Percentiles rank a stretch among this genome's conserved stretches.
These are phyloP conservation scores for Stenichneumon culpator DNA, from an alignment of 2,888 invertebrate species.

Conservation along the genomic window DNA sequence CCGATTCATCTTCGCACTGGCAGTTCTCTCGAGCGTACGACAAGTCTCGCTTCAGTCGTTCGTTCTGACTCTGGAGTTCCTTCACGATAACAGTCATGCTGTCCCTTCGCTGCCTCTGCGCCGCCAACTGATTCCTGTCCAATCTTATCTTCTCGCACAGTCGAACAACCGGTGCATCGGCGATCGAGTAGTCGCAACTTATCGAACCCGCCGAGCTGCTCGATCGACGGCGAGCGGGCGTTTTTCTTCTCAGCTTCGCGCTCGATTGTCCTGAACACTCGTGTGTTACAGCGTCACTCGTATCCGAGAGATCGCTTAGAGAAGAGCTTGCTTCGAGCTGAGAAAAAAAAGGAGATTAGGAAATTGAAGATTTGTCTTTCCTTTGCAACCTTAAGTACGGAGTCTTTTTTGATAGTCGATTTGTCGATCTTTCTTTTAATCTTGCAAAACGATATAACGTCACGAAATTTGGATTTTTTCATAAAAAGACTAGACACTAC, in stretches of 20 bases:
- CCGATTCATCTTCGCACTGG: slow-evolving; percentile 52
- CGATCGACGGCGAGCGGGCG: slow-evolving; percentile 47
- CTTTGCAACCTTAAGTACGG: not conserved
- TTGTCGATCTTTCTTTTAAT: too few species aligned
- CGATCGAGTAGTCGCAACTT: slow-evolving; percentile 50
- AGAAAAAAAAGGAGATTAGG: slow-evolving; percentile 15
- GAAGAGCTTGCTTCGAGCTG: slow-evolving; percentile 75
- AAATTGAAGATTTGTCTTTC: not conserved
- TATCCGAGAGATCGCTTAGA: slow-evolving; percentile 74
- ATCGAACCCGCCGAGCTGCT: slow-evolving; percentile 61
- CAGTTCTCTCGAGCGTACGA: slow-evolving; percentile 52
- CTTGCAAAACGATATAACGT: too few species aligned
- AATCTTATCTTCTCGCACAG: slow-evolving; percentile 52
- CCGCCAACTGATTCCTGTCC: slow-evolving; percentile 57
- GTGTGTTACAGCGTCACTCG: slow-evolving; percentile 45
- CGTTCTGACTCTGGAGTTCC: slow-evolving; percentile 74
- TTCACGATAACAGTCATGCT: slow-evolving; percentile 67
- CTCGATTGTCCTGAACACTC: slow-evolving; percentile 54
- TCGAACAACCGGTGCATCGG: slow-evolving; percentile 29
- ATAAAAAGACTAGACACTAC: too few species aligned
- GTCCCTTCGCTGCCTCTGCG: slow-evolving; percentile 69
- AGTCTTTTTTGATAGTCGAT: too few species aligned
- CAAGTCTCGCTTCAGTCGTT: slow-evolving; percentile 69
- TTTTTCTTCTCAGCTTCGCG: slow-evolving; percentile 55
- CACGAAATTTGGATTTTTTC: too few species aligned